Evolutionary conservation across 2,888 invertebrate species (phyloP).

Genomic region (Digitonthophagus gazella): DNA sequence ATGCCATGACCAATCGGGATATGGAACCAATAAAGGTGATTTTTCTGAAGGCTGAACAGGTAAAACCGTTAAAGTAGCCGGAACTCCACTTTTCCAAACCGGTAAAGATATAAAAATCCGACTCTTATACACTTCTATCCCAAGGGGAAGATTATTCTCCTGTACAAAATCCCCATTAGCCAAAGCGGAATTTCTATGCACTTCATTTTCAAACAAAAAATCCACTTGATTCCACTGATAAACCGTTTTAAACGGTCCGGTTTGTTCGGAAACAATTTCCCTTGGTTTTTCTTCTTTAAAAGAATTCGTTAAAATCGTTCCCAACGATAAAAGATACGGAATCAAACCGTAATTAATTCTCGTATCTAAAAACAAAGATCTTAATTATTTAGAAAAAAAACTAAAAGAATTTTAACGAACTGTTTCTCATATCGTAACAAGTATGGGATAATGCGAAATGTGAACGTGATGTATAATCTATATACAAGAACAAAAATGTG

Average conservation of each 20-base stretch:
- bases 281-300: conserved; percentile 7
- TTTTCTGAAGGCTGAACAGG: conserved; percentile 57
- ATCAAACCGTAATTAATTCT: conserved; percentile 38
- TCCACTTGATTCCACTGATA: conserved; percentile 76
- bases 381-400: background rate
- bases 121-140: conserved; percentile 67
- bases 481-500: too few species aligned
- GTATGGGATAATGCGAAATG: too few species aligned
- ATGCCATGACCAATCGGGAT: conserved; percentile 74
- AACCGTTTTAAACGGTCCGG: conserved; percentile 60
- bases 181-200: conserved; percentile 60
- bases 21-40: conserved; percentile 67
- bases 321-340: conserved; percentile 56
- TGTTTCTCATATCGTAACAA: too few species aligned
- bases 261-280: conserved; percentile 47
- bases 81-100: conserved; percentile 43
- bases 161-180: conserved; percentile 62
- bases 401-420: background rate
- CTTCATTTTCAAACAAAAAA: conserved; percentile 64
- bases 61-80: conserved; percentile 69
- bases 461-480: background rate
- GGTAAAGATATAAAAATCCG: conserved; percentile 63
- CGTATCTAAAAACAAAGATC: conserved; percentile 1
- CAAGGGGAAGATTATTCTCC: conserved; percentile 72
- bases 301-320: conserved; percentile 30